phyloP scores from a whole-genome alignment of 2,888 invertebrate genomes.

The Caenorhabditis zanzibari region DNA sequence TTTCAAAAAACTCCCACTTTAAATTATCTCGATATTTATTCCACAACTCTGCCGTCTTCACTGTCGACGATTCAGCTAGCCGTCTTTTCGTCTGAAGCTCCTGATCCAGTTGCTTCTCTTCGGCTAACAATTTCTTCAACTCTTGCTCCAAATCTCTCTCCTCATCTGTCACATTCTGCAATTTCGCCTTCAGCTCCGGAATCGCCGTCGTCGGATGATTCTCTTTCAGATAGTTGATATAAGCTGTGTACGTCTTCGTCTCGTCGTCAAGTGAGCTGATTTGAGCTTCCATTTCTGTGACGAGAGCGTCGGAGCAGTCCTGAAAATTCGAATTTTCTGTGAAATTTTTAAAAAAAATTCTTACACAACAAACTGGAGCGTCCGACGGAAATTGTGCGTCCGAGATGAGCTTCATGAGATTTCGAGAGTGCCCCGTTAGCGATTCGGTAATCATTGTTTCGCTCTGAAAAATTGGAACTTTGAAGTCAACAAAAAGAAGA shows the following conservation, averaged over 20 bases:
- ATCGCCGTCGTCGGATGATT: constrained; percentile 63
- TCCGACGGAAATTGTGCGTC: constrained; percentile 76
- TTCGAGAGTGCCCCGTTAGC: constrained; percentile 66
- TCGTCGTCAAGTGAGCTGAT: constrained; percentile 77
- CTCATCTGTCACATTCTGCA: constrained; percentile 69
- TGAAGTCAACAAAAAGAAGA: too few species aligned
- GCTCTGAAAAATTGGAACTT: constrained; percentile 26
- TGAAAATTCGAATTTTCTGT: constrained; percentile 50
- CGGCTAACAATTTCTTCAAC: constrained; percentile 46
- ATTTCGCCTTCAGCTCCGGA: constrained; percentile 64
- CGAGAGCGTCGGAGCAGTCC: constrained; percentile 79
- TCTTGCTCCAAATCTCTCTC: constrained; percentile 47
- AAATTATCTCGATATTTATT: constrained; percentile 78
- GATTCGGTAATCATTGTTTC: constrained; percentile 56
- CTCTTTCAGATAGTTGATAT: constrained; percentile 71
- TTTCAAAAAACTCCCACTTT: constrained; percentile 59
- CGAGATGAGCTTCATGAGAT: constrained; percentile 76
- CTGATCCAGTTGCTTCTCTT: constrained; percentile 50
- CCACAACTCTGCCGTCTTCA: constrained; percentile 76
- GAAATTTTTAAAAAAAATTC: constrained; percentile 20
- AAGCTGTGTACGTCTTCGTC: constrained; percentile 71
- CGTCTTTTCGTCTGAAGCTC: constrained; percentile 55
- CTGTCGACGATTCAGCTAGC: constrained; percentile 40
- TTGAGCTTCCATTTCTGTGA: constrained; percentile 76
- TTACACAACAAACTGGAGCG: constrained; percentile 80